phyloP scores from a whole-genome alignment of 2,797 vertebrate species.

The Brachyrhaphis roseni region DNA sequence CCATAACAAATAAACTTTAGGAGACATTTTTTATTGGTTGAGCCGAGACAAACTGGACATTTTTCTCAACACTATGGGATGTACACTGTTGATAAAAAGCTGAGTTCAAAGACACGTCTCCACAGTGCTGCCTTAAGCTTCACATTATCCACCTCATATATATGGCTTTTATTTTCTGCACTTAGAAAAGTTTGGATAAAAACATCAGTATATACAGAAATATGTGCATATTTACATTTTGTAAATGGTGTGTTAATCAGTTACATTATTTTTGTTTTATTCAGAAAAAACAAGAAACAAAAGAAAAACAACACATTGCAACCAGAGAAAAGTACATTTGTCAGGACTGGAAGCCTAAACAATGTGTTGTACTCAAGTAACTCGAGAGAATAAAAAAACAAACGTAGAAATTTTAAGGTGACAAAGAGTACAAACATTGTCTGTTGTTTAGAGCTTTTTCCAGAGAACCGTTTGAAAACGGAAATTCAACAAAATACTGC shows the following conservation, averaged over 20 bases:
- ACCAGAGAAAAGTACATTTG: conserved; percentile 50
- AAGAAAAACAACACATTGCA: conserved; percentile 24
- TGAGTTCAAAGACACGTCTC: conserved; percentile 60
- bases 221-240: conserved; percentile 86
- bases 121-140: conserved; percentile 60
- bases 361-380: conserved; percentile 48
- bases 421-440: conserved; percentile 64
- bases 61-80: conserved; percentile 54
- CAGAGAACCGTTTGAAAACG: conserved; percentile 41
- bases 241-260: conserved; percentile 58
- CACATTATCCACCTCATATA: conserved; percentile 73
- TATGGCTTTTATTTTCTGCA: conserved; percentile 85
- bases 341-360: conserved; percentile 40
- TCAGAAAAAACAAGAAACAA: not conserved
- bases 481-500: conserved; percentile 62
- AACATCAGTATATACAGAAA: conserved; percentile 86
- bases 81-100: conserved; percentile 54
- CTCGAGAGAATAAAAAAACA: conserved; percentile 63
- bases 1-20: conserved; percentile 13
- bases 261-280: conserved; percentile 54
- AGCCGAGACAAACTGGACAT: conserved; percentile 72
- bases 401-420: conserved; percentile 66
- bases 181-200: conserved; percentile 86
- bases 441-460: conserved; percentile 29
- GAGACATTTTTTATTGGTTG: conserved; percentile 75